Evolutionary conservation across 2,113 vertebrate species (phyloP).

Genomic region (Cinclus cinclus): DNA sequence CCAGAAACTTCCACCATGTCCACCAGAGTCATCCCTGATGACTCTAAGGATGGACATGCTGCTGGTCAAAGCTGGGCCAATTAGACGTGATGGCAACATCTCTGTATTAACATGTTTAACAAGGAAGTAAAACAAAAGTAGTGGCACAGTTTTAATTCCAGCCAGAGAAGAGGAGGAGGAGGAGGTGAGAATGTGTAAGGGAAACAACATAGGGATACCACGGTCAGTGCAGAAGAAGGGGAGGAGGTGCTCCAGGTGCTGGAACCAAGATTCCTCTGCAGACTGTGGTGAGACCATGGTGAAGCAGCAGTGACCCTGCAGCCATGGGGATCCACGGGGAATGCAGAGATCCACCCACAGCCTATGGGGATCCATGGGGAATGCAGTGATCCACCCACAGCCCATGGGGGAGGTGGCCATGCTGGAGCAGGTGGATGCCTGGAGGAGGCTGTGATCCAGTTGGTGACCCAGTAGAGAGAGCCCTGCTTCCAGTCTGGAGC

Average conservation of each 20-base stretch:
- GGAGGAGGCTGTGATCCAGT: too few species aligned
- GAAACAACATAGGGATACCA: neutral
- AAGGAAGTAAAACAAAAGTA: neutral
- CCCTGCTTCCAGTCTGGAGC: neutral
- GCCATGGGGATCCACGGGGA: accelerated
- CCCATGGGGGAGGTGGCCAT: too few species aligned
- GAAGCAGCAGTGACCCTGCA: neutral
- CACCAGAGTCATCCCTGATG: neutral
- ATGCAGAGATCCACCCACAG: neutral
- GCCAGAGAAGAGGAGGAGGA: neutral
- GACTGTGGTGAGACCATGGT: accelerated
- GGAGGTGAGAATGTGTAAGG: neutral
- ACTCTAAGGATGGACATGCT: neutral
- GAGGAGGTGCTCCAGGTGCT: accelerated
- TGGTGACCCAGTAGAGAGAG: too few species aligned
- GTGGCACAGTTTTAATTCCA: accelerated
- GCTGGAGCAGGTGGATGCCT: too few species aligned
- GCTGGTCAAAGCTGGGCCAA: accelerated
- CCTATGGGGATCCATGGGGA: neutral
- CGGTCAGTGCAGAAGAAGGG: neutral
- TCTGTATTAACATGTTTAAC: too few species aligned
- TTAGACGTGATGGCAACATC: neutral
- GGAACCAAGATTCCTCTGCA: accelerated
- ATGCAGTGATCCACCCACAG: neutral
- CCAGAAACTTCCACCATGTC: neutral